A percentile compares a stretch with the other conserved stretches of the same genome.
phyloP scores from a whole-genome alignment of 2,888 invertebrate species.

The Hypsopygia costalis region DNA sequence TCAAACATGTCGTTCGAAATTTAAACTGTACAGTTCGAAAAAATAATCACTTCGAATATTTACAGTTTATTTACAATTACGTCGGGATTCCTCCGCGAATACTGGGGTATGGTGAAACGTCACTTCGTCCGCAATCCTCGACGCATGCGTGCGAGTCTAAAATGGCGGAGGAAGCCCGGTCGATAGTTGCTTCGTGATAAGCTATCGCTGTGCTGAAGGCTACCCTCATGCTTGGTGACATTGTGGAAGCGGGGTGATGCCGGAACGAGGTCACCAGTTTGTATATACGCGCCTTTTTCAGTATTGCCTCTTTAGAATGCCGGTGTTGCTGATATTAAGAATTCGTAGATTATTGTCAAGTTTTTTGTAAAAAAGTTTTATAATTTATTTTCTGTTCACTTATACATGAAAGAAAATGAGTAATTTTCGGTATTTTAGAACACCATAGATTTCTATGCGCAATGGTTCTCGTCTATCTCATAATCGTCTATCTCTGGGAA shows the following conservation, averaged over 20 bases:
- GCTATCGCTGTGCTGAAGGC: constrained; percentile 46
- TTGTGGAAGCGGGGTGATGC: constrained; percentile 64
- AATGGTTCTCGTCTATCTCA: no score
- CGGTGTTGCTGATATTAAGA: constrained; percentile 3
- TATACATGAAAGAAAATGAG: no score
- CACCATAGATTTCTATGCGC: no score
- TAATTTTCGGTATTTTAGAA: no score
- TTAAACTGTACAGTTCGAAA: constrained; percentile 12
- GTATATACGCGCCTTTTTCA: constrained; percentile 57
- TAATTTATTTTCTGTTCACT: no score
- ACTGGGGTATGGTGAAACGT: constrained; percentile 55
- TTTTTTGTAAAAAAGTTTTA: no score
- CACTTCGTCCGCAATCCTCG: constrained; percentile 65
- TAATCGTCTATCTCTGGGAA: no score
- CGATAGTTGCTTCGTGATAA: constrained; percentile 61
- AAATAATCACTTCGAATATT: constrained; percentile 31
- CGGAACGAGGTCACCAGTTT: constrained; percentile 63
- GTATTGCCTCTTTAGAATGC: constrained; percentile 26
- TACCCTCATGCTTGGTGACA: constrained; percentile 62
- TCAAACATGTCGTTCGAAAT: constrained; percentile 21
- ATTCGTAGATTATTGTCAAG: not conserved
- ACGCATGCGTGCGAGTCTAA: constrained; percentile 51
- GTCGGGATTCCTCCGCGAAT: constrained; percentile 42
- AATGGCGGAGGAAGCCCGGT: constrained; percentile 45
- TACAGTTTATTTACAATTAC: constrained; percentile 59